These are phyloP conservation scores for Engraulis encrasicolus DNA, from an alignment of 2,113 vertebrate species.

Conservation along the genomic window DNA sequence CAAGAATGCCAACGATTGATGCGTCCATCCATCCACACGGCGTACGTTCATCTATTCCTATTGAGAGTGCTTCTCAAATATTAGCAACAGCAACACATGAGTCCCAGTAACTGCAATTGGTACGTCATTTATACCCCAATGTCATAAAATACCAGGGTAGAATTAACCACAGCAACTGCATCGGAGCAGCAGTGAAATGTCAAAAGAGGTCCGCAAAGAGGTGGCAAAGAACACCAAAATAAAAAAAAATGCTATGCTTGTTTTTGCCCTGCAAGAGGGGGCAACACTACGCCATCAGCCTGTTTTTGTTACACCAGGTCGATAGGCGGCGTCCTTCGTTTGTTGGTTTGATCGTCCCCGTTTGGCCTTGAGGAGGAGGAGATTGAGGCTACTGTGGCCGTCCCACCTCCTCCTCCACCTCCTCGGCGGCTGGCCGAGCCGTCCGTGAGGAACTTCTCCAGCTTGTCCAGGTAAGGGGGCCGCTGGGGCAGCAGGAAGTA, in stretches of 20 bases:
- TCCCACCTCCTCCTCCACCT: too few relatives aligned
- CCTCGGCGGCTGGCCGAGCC: conserved; percentile 39
- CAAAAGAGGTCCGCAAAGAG: conserved; percentile 51
- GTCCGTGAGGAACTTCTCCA: conserved; percentile 79
- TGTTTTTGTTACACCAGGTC: conserved; percentile 65
- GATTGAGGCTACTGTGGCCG: too few relatives aligned
- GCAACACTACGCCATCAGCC: not conserved
- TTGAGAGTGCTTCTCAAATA: conserved; percentile 22
- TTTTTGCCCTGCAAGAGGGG: conserved; percentile 43
- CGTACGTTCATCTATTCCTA: conserved; percentile 40
- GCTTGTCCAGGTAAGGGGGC: conserved; percentile 81
- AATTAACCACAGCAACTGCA: conserved; percentile 39
- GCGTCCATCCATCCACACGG: conserved; percentile 39
- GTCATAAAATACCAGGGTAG: conserved; percentile 63
- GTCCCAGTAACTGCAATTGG: conserved; percentile 74
- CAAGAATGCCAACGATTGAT: conserved; percentile 51
- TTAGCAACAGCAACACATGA: conserved; percentile 28
- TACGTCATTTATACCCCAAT: conserved; percentile 64
- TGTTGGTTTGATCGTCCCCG: conserved; percentile 47
- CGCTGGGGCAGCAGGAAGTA: conserved; percentile 92
- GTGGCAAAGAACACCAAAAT: conserved; percentile 50
- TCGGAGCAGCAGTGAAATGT: conserved; percentile 67
- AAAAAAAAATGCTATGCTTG: conserved; percentile 53
- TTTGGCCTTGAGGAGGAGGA: conserved; percentile 67
- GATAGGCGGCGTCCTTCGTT: conserved; percentile 60